Evolutionary conservation across 92 coral and sea anemone genomes (phyloP).

Genomic region (Paragorgia papillata): DNA sequence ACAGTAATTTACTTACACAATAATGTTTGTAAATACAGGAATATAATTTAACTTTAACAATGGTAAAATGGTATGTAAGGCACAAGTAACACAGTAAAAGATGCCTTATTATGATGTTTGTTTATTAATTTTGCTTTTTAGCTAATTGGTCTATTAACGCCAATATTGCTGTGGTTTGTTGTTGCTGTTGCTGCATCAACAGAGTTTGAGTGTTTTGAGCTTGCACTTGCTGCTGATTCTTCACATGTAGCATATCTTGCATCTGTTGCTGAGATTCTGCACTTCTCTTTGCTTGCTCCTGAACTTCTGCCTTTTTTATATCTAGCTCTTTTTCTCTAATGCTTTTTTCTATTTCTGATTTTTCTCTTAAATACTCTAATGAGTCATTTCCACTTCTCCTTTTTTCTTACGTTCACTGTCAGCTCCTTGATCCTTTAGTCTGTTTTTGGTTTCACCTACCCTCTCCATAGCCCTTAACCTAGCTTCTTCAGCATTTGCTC

Average conservation of each 20-base stretch:
- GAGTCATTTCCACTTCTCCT: conserved; percentile 55
- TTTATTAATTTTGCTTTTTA: neutral
- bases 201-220: neutral
- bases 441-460: conserved; percentile 46
- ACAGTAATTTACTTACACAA: too few species aligned
- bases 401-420: conserved; percentile 21
- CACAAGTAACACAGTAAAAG: too few species aligned
- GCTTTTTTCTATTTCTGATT: conserved; percentile 51
- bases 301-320: conserved; percentile 46
- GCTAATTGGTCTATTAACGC: conserved; percentile 37
- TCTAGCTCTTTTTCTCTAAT: conserved; percentile 59
- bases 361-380: conserved; percentile 58
- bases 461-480: conserved; percentile 54
- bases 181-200: conserved; percentile 47
- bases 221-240: conserved; percentile 35
- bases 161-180: conserved; percentile 39
- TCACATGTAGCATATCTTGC: conserved; percentile 38
- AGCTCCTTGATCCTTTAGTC: conserved; percentile 40
- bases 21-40: neutral
- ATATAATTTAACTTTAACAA: conserved; percentile 14
- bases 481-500: conserved; percentile 44
- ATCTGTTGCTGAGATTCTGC: conserved; percentile 37
- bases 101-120: conserved; percentile 17
- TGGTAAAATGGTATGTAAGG: neutral
- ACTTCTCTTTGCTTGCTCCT: conserved; percentile 26